Percentiles rank a stretch among this genome's conserved stretches.
Conservation (phyloP, 2,113 vertebrate species). For the Tragelaphus buxtoni region DNA sequence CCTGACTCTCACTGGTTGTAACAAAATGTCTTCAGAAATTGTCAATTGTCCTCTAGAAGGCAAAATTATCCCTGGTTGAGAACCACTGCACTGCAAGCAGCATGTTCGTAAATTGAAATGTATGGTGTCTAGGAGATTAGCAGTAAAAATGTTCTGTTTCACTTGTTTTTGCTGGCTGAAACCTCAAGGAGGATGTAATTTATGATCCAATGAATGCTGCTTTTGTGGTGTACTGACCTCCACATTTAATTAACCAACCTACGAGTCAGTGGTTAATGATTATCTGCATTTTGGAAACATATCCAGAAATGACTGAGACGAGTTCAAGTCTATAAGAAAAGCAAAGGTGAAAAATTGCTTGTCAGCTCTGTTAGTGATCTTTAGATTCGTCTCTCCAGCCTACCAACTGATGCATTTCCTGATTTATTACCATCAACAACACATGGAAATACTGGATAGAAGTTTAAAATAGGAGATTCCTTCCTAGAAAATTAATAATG, state of each 20-base stretch:
- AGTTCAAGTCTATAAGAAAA: constrained; percentile 41
- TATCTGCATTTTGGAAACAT: constrained; percentile 48
- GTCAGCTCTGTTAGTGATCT: neutral
- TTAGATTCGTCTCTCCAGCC: neutral
- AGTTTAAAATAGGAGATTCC: constrained; percentile 4
- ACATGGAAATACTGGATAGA: constrained; percentile 29
- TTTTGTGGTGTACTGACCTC: constrained; percentile 42
- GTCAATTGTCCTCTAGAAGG: neutral
- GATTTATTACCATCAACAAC: neutral
- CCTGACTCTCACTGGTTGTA: neutral
- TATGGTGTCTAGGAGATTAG: neutral
- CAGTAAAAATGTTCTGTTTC: neutral
- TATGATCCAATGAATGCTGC: constrained; percentile 24
- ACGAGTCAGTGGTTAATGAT: constrained; percentile 1
- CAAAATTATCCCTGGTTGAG: neutral
- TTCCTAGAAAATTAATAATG: constrained; percentile 40
- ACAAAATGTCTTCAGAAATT: neutral
- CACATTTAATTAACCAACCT: constrained; percentile 31
- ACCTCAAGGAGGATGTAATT: neutral
- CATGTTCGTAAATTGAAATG: neutral
- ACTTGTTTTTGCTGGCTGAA: neutral
- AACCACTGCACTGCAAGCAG: neutral
- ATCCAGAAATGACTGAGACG: constrained; percentile 39
- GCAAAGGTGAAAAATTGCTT: constrained; percentile 49
- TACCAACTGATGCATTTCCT: neutral